A percentile compares a stretch with the other conserved stretches of the same genome.
Evolutionary conservation across 2,797 vertebrate species (phyloP).

Genomic region (Melanotaenia pygmaea): DNA sequence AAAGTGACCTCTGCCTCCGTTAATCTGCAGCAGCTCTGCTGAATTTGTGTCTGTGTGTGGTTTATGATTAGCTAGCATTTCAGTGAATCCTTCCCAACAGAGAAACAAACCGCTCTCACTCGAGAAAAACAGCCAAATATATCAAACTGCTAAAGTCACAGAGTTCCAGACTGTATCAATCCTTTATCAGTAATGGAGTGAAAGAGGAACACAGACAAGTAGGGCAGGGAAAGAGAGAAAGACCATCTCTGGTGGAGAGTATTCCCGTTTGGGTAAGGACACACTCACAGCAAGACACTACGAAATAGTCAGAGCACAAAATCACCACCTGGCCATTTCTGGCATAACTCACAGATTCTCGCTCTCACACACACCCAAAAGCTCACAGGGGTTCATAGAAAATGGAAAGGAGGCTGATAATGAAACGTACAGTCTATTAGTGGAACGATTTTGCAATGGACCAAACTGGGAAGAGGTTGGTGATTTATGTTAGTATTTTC

Average conservation of each 20-base stretch:
- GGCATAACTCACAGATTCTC: slow-evolving; percentile 13
- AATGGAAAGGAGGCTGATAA: slow-evolving; percentile 4
- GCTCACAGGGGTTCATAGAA: not conserved
- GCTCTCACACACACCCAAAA: slow-evolving; percentile 4
- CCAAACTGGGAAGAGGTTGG: slow-evolving; percentile 19
- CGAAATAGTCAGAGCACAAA: slow-evolving; percentile 70
- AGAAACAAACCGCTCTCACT: slow-evolving; percentile 25
- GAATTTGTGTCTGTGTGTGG: slow-evolving; percentile 14
- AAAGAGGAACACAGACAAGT: not conserved
- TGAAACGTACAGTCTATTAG: slow-evolving; percentile 3
- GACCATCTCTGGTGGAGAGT: not conserved
- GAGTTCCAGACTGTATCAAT: slow-evolving; percentile 11
- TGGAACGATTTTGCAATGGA: not conserved
- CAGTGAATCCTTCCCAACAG: slow-evolving; percentile 26
- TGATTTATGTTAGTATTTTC: slow-evolving; percentile 23
- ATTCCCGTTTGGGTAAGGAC: slow-evolving; percentile 39
- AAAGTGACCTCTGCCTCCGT: slow-evolving; percentile 24
- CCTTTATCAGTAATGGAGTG: not conserved
- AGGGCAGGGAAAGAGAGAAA: not conserved
- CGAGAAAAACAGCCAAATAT: slow-evolving; percentile 29
- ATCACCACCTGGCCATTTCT: slow-evolving; percentile 70
- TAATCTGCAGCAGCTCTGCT: slow-evolving; percentile 8
- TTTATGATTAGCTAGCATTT: slow-evolving; percentile 43
- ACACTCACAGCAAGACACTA: slow-evolving; percentile 47
- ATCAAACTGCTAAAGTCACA: slow-evolving; percentile 36